A percentile compares a stretch with the other conserved stretches of the same genome.
phyloP scores from a whole-genome alignment of 2,113 vertebrate species.

The Callionymus lyra region DNA sequence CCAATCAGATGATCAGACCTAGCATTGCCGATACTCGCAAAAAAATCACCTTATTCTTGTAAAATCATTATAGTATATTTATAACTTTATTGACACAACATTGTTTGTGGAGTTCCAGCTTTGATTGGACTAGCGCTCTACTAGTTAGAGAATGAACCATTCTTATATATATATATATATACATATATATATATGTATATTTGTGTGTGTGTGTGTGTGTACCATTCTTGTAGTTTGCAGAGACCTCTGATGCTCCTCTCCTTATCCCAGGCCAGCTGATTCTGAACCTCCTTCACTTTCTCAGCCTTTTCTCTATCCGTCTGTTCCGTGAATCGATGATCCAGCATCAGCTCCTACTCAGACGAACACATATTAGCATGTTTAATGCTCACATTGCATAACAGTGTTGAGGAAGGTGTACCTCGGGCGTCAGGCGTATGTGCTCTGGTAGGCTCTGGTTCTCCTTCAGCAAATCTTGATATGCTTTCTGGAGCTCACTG shows the following conservation, averaged over 20 bases:
- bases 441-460: constrained; percentile 75
- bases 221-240: constrained; percentile 75
- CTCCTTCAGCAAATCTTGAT: constrained; percentile 58
- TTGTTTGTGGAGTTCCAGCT: no score
- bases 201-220: no score
- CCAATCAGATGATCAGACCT: no score
- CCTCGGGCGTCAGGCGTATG: constrained; percentile 68
- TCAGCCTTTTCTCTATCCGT: constrained; percentile 58
- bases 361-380: not conserved
- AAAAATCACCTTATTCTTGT: no score
- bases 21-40: no score
- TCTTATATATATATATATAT: no score
- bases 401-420: constrained; percentile 34
- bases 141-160: no score
- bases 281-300: constrained; percentile 65
- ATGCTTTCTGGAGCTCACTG: constrained; percentile 58
- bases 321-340: constrained; percentile 68
- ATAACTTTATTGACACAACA: no score
- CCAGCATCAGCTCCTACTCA: constrained; percentile 73
- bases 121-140: no score
- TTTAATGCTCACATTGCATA: not conserved
- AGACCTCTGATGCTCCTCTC: constrained; percentile 70
- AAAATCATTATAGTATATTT: no score
- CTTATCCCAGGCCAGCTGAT: constrained; percentile 77
- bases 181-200: no score